Percentiles rank a stretch among this genome's conserved stretches.
phyloP scores from a whole-genome alignment of 2,888 invertebrate species.

The Macrosoma leucophasiata region DNA sequence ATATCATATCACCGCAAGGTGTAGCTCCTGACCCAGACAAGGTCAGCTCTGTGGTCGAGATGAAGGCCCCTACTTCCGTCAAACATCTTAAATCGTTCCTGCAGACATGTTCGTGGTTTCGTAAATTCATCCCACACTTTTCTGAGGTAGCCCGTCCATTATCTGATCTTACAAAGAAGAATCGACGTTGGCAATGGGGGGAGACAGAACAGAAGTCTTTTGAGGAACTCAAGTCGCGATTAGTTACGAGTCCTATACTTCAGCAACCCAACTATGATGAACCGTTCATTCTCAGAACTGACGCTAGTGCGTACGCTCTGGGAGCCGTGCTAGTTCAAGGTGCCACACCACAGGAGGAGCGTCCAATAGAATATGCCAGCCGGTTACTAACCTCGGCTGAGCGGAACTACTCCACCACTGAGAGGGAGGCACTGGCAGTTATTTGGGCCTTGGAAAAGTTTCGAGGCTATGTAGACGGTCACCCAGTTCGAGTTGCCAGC shows the following conservation, averaged over 20 bases:
- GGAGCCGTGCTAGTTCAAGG: constrained; percentile 30
- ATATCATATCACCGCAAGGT: constrained; percentile 23
- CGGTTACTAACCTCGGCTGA: constrained; percentile 31
- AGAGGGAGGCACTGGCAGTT: constrained; percentile 39
- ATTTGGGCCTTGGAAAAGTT: constrained; percentile 40
- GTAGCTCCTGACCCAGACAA: constrained; percentile 19
- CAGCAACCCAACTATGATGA: constrained; percentile 23
- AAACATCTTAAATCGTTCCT: constrained; percentile 2
- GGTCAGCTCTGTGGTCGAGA: constrained; percentile 3
- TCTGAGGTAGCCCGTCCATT: constrained; percentile 28
- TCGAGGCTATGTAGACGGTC: constrained; percentile 41
- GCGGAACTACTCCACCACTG: constrained; percentile 36
- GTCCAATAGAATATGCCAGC: constrained; percentile 26
- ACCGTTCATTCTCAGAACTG: constrained; percentile 26
- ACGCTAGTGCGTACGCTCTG: constrained; percentile 28
- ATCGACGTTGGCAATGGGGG: constrained; percentile 30
- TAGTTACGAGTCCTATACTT: constrained; percentile 27
- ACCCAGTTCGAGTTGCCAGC: constrained; percentile 33
- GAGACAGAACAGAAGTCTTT: constrained; percentile 17
- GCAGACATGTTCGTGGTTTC: constrained; percentile 13
- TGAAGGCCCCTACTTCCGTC: background rate
- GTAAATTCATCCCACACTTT: constrained; percentile 3
- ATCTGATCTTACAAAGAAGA: constrained; percentile 30
- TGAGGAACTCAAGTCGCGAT: constrained; percentile 11
- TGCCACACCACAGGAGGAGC: constrained; percentile 18